Conservation (phyloP, 2,113 vertebrate species). For the Callaeas wilsoni region DNA sequence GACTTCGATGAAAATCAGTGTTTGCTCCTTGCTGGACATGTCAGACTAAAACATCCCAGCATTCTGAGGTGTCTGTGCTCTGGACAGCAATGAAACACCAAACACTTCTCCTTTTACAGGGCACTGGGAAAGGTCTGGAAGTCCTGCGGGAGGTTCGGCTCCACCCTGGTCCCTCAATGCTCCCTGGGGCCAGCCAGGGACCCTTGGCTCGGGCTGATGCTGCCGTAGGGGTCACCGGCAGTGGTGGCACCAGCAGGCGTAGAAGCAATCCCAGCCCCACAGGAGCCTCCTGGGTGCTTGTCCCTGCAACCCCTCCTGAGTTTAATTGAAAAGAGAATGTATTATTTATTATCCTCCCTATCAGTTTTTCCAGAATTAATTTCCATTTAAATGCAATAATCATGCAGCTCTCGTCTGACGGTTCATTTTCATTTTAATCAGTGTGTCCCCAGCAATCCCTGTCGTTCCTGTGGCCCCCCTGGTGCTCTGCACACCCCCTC, state of each 20-base stretch:
- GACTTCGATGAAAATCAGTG: rapidly evolving
- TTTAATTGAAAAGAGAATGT: background rate
- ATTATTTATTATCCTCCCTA: background rate
- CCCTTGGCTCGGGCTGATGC: background rate
- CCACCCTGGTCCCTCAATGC: rapidly evolving
- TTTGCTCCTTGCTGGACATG: background rate
- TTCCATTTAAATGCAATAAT: background rate
- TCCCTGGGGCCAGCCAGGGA: background rate
- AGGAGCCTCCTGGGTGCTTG: background rate
- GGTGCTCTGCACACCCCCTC: background rate
- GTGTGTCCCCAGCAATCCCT: background rate
- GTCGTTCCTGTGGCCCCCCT: rapidly evolving
- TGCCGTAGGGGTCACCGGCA: background rate
- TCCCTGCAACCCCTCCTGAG: background rate
- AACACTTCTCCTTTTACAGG: background rate
- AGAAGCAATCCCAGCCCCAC: background rate
- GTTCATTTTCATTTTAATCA: background rate
- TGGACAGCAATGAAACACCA: background rate
- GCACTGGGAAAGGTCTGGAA: background rate
- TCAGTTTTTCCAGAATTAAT: background rate
- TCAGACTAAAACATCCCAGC: background rate
- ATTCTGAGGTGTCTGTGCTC: background rate
- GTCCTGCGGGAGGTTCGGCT: background rate
- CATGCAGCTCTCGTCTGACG: background rate
- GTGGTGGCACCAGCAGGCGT: background rate